A percentile compares a stretch with the other conserved stretches of the same genome.
phyloP scores from a whole-genome alignment of 2,888 invertebrate species.

The Yponomeuta cagnagella region DNA sequence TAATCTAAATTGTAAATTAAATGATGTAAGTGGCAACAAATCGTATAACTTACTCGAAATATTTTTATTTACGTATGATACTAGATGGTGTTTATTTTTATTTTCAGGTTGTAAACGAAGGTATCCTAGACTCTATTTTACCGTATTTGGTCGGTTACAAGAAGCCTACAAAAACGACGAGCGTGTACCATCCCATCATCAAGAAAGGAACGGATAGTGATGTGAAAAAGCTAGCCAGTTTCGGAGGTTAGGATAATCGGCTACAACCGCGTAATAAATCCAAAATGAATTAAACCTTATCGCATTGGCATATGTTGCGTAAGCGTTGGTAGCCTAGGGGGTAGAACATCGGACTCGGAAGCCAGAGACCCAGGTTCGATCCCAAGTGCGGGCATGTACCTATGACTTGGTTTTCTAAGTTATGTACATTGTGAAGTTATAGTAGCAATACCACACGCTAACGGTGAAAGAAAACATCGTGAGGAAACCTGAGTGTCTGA shows the following conservation, averaged over 20 bases:
- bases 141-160: conserved; percentile 81
- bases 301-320: too few species aligned
- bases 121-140: conserved; percentile 87
- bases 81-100: conserved; percentile 25
- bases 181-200: conserved; percentile 71
- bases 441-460: too few species aligned
- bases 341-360: too few species aligned
- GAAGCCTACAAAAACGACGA: conserved; percentile 70
- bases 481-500: too few species aligned
- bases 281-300: too few species aligned
- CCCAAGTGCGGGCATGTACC: too few species aligned
- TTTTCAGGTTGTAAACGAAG: conserved; percentile 85
- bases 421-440: too few species aligned
- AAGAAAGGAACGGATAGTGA: conserved; percentile 66
- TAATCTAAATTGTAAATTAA: conserved; percentile 67
- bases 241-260: conserved; percentile 50
- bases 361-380: too few species aligned
- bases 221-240: conserved; percentile 69
- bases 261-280: neutral
- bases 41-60: neutral
- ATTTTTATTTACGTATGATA: too few species aligned
- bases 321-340: too few species aligned
- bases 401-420: too few species aligned
- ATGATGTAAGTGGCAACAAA: conserved; percentile 49
- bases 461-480: too few species aligned